A percentile compares a stretch with the other conserved stretches of the same genome.
Conservation (phyloP, 2,113 vertebrate species). For the Stigmatopora argus region DNA sequence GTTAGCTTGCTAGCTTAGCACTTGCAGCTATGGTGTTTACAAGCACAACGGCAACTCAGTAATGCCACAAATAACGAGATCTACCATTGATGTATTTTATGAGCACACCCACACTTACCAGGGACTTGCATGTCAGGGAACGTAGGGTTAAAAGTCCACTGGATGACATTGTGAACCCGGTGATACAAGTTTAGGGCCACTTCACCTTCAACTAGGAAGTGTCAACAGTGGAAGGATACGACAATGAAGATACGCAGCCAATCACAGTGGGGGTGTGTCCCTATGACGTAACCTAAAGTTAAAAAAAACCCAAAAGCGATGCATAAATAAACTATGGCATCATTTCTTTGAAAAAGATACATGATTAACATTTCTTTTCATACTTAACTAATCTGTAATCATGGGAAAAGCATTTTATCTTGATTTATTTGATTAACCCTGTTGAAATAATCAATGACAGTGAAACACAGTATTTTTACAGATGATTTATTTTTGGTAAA, state of each 20-base stretch:
- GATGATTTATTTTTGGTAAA: too few relatives aligned
- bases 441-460: too few relatives aligned
- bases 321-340: too few relatives aligned
- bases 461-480: too few relatives aligned
- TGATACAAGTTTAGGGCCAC: not conserved
- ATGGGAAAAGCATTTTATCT: too few relatives aligned
- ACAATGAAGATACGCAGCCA: slow-evolving; percentile 36
- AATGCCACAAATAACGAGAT: not conserved
- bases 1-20: slow-evolving; percentile 4
- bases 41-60: not conserved
- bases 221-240: not conserved
- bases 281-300: slow-evolving; percentile 25
- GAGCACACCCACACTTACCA: slow-evolving; percentile 57
- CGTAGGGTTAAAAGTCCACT: slow-evolving; percentile 53
- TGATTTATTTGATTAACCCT: too few relatives aligned
- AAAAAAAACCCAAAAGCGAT: too few relatives aligned
- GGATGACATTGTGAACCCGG: slow-evolving; percentile 47
- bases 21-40: slow-evolving; percentile 4
- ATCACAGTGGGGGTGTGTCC: slow-evolving; percentile 51
- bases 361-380: too few relatives aligned
- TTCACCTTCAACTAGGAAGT: slow-evolving; percentile 60
- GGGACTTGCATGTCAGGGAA: slow-evolving; percentile 49
- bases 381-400: too few relatives aligned
- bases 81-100: rapidly evolving
- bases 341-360: too few relatives aligned